These are phyloP conservation scores for Tyria jacobaeae DNA, from an alignment of 2,888 invertebrate species.

Conservation along the genomic window DNA sequence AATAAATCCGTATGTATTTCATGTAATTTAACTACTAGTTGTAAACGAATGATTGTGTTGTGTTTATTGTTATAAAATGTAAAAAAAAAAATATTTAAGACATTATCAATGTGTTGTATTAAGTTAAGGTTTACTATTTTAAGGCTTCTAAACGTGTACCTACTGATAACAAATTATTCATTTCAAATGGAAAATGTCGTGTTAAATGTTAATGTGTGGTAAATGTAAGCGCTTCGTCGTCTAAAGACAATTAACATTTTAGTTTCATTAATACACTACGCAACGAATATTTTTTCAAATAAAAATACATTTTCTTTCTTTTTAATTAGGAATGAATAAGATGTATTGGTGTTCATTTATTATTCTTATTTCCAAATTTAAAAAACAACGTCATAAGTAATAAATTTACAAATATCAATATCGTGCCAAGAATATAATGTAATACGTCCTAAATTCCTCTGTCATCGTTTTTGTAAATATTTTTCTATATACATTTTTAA, in stretches of 20 bases:
- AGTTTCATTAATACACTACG: conserved; percentile 8
- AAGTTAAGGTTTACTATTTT: conserved; percentile 35
- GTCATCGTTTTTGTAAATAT: conserved; percentile 67
- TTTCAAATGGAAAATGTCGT: conserved; percentile 43
- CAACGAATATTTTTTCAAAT: not conserved
- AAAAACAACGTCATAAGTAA: not conserved
- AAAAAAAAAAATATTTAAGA: conserved; percentile 45
- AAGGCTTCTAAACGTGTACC: conserved; percentile 41
- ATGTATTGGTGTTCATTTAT: not conserved
- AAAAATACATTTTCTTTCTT: not conserved
- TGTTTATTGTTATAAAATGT: conserved; percentile 42
- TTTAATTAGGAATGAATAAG: not conserved
- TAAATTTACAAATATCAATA: conserved; percentile 52
- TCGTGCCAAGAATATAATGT: conserved; percentile 62
- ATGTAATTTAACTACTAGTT: conserved; percentile 35
- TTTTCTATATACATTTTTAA: conserved; percentile 69
- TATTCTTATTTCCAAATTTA: too few species aligned
- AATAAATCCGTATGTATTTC: conserved; percentile 33
- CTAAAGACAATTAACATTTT: conserved; percentile 18
- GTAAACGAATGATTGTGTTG: conserved; percentile 37
- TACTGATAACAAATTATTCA: conserved; percentile 43
- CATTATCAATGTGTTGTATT: conserved; percentile 51
- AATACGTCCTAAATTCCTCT: conserved; percentile 61
- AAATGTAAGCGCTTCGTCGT: conserved; percentile 38
- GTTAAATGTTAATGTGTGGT: conserved; percentile 46